A percentile compares a stretch with the other conserved stretches of the same genome.
phyloP scores from a whole-genome alignment of 2,113 vertebrate species.

The Uropsilus gracilis region DNA sequence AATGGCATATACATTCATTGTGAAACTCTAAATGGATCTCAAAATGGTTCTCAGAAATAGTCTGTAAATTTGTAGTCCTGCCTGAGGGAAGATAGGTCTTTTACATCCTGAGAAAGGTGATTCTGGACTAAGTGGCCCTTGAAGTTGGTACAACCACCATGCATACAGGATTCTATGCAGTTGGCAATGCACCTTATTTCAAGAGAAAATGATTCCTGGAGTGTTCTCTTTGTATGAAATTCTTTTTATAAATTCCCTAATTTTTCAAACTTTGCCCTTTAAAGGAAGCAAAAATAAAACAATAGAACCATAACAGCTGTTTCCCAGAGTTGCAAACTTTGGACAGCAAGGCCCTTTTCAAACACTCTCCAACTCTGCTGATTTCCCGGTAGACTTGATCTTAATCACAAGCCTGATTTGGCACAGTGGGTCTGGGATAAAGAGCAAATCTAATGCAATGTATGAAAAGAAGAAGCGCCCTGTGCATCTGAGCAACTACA shows the following conservation, averaged over 20 bases:
- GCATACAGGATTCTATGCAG: not conserved
- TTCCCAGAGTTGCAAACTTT: conserved; percentile 69
- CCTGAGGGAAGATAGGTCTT: conserved; percentile 26
- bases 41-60: conserved; percentile 42
- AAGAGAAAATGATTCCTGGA: conserved; percentile 60
- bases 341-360: conserved; percentile 79
- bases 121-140: not conserved
- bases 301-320: conserved; percentile 68
- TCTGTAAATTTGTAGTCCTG: not conserved
- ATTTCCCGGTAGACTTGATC: conserved; percentile 81
- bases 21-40: conserved; percentile 43
- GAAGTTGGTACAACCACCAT: not conserved
- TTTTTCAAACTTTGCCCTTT: conserved; percentile 74
- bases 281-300: conserved; percentile 75
- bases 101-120: conserved; percentile 47
- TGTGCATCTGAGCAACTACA: not conserved
- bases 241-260: conserved; percentile 52
- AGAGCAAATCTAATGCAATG: conserved; percentile 67
- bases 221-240: conserved; percentile 51
- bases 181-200: conserved; percentile 52
- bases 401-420: conserved; percentile 82
- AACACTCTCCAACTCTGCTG: conserved; percentile 63
- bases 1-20: conserved; percentile 2
- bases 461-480: conserved; percentile 63
- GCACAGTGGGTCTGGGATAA: conserved; percentile 77